These are phyloP conservation scores for Pachydiplax longipennis DNA, from an alignment of 2,888 invertebrate species.

Conservation along the genomic window DNA sequence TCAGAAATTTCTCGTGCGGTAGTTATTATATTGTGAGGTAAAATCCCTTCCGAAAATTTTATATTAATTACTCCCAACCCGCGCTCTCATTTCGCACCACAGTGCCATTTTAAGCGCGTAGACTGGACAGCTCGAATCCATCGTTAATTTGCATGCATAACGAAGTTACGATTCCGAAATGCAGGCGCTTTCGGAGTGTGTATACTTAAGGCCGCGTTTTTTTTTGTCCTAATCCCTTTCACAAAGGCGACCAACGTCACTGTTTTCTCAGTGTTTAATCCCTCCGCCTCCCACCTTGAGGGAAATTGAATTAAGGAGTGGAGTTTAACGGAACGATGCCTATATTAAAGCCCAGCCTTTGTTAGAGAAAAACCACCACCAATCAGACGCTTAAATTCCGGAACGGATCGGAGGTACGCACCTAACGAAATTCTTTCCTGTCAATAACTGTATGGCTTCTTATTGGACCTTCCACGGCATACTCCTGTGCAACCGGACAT, in stretches of 20 bases:
- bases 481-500: no score
- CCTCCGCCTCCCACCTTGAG: background rate
- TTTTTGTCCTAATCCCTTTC: background rate
- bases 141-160: background rate
- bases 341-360: background rate
- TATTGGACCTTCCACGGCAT: no score
- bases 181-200: background rate
- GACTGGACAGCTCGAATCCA: background rate
- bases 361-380: background rate
- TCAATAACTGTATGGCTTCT: background rate
- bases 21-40: no score
- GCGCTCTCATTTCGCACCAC: background rate
- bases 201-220: background rate
- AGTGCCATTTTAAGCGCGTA: background rate
- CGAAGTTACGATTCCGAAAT: background rate
- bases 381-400: no score
- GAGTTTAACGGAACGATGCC: background rate
- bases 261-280: background rate
- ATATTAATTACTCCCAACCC: no score
- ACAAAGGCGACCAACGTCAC: background rate
- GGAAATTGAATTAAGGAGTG: conserved; percentile 24
- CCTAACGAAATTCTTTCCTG: background rate
- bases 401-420: no score
- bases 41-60: no score
- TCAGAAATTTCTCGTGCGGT: no score